Conservation (phyloP, 2,888 invertebrate species). For the Cinara cedri region DNA sequence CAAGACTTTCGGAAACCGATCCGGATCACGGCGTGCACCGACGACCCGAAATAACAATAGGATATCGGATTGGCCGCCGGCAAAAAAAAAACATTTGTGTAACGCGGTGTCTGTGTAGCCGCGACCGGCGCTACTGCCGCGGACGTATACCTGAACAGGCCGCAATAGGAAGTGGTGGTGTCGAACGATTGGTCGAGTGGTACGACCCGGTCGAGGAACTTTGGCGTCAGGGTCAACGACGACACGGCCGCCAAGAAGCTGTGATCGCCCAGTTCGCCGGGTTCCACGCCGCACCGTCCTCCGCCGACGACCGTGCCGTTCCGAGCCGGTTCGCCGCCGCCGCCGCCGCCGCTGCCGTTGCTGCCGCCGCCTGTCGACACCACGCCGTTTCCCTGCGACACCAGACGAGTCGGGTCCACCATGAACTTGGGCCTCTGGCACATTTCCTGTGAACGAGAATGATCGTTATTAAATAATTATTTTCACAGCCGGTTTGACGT, state of each 20-base stretch:
- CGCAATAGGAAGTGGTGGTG: constrained; percentile 68
- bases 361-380: constrained; percentile 1
- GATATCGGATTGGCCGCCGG: no score
- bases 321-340: constrained; percentile 4
- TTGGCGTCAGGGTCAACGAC: constrained; percentile 72
- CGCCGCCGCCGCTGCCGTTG: not conserved
- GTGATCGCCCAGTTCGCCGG: constrained; percentile 69
- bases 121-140: no score
- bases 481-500: no score
- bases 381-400: constrained; percentile 39
- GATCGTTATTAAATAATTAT: no score
- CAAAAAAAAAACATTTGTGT: no score
- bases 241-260: constrained; percentile 72
- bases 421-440: constrained; percentile 71
- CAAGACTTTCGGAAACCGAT: no score
- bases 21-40: no score
- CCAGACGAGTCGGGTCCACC: constrained; percentile 59
- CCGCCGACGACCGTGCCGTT: not conserved
- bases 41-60: no score
- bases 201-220: constrained; percentile 72
- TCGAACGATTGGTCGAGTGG: constrained; percentile 73
- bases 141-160: constrained; percentile 76
- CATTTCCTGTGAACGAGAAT: constrained; percentile 68
- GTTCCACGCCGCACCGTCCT: constrained; percentile 66
- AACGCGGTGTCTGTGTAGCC: no score